These are phyloP conservation scores for Vireo griseus DNA, from an alignment of 2,797 vertebrate species.

Conservation along the genomic window DNA sequence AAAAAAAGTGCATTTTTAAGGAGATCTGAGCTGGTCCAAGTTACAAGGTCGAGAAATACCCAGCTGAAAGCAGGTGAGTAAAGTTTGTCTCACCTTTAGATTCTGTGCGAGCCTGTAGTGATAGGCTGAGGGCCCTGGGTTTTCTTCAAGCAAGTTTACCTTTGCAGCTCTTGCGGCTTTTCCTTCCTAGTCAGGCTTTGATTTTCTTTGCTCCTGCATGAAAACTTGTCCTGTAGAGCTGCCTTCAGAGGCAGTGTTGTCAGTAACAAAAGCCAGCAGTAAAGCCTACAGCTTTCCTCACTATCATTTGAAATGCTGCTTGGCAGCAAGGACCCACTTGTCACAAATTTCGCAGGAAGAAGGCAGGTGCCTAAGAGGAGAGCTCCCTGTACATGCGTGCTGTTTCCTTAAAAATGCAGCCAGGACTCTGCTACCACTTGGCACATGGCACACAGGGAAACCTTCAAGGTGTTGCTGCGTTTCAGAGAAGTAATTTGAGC, in stretches of 20 bases:
- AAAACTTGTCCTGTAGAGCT: rapidly evolving
- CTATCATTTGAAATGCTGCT: background rate
- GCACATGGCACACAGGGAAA: rapidly evolving
- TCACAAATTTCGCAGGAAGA: background rate
- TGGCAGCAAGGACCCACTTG: rapidly evolving
- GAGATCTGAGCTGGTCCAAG: rapidly evolving
- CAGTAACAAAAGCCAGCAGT: background rate
- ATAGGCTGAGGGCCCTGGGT: background rate
- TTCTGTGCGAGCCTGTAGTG: background rate
- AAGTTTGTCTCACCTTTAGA: background rate
- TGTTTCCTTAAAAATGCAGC: background rate
- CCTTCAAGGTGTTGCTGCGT: background rate
- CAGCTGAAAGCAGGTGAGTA: background rate
- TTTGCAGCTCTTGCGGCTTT: background rate
- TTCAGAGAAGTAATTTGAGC: background rate
- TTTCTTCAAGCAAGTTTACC: background rate
- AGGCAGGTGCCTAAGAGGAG: background rate
- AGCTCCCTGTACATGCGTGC: rapidly evolving
- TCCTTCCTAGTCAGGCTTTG: background rate
- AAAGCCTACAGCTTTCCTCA: background rate
- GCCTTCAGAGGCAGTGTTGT: background rate
- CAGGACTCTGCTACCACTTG: rapidly evolving
- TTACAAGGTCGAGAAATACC: background rate
- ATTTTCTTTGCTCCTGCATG: background rate
- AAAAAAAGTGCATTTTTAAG: background rate